phyloP scores from a whole-genome alignment of 2,888 invertebrate genomes.

The Aquatica leii region DNA sequence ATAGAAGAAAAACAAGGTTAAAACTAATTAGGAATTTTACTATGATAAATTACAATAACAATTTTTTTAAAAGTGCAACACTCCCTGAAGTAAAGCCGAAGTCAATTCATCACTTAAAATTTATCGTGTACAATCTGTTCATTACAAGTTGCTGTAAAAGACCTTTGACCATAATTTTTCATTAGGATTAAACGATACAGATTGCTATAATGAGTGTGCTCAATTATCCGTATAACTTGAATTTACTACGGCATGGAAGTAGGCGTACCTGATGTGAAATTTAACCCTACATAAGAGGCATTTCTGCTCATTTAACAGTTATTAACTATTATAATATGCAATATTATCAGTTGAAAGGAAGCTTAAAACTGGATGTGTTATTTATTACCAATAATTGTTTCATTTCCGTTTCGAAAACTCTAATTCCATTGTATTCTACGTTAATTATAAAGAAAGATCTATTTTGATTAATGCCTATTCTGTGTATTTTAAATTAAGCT shows the following conservation, averaged over 20 bases:
- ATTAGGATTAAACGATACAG: slow-evolving; percentile 29
- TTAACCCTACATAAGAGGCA: slow-evolving; percentile 28
- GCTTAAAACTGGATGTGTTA: not conserved
- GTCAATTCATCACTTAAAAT: slow-evolving; percentile 20
- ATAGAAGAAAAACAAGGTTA: not conserved
- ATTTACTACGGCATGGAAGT: slow-evolving; percentile 29
- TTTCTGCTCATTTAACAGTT: slow-evolving; percentile 31
- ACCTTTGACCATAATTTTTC: slow-evolving; percentile 29
- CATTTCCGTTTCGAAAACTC: slow-evolving; percentile 18
- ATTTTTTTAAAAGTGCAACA: slow-evolving; percentile 16
- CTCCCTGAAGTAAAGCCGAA: slow-evolving; percentile 4
- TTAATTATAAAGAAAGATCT: not conserved
- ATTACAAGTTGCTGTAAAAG: slow-evolving; percentile 20
- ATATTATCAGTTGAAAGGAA: not conserved
- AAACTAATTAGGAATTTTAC: slow-evolving; percentile 10
- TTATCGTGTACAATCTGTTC: slow-evolving; percentile 16
- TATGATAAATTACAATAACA: slow-evolving; percentile 8
- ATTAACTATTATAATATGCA: slow-evolving; percentile 18
- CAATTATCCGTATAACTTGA: slow-evolving; percentile 32
- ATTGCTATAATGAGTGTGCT: slow-evolving; percentile 30
- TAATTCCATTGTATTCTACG: slow-evolving; percentile 1
- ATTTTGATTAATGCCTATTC: not conserved
- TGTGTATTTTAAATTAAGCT: too few relatives aligned
- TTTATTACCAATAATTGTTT: slow-evolving; percentile 25
- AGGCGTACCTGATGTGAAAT: slow-evolving; percentile 29